Base-by-base conservation (phyloP, 2,888 invertebrate genomes). In the Sylvicola cinctus region DNA sequence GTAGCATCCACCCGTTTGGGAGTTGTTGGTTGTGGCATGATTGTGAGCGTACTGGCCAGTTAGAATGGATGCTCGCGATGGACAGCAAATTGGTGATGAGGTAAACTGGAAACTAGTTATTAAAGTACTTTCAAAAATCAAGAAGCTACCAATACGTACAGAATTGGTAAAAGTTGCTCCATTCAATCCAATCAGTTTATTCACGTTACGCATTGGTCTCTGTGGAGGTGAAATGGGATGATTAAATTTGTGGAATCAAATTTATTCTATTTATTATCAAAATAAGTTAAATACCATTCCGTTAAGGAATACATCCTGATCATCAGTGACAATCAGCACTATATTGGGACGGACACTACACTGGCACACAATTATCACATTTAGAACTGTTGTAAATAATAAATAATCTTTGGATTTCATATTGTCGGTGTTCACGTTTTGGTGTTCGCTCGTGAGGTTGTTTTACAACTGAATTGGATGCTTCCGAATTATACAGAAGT, bases 41-140 rank as follows among this genome's bases (percentile, higher is more conserved):
- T 88, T 88, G 55, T 90, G 88, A 1, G 76, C 68, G 53, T 84
- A 87, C 39, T 69, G 63, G 0, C 90, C 90, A 1, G 83, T 83
- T 15, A 91, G 61, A 32, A 91, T 66, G 20, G 80, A 77, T 5
- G 87, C 74, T n/a, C 90, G 69, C 46, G 85, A 84, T 1, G 90
- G 90, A 43, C 90, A 90, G 54, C 90, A 90, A 29, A 90, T 66
- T 0, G 90, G 88, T 0, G 80, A 74, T 28, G 75, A 74, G 1
- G 75, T 79, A 57, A 77, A 88, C 87, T 87, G 30, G n/a, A 34
- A 35, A 38, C 26, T 25, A 7, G 25, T 17, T 16, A n/a, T 16
- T 4, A 31, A 37, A 32, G 8, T 13, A 23, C 25, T 17, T 8
- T 31, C 20, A 10, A 28, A 29, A 27, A 31, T 14, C 13, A 31